These are phyloP conservation scores for Pherbina coryleti DNA, from an alignment of 2,888 invertebrate species.

Conservation along the genomic window DNA sequence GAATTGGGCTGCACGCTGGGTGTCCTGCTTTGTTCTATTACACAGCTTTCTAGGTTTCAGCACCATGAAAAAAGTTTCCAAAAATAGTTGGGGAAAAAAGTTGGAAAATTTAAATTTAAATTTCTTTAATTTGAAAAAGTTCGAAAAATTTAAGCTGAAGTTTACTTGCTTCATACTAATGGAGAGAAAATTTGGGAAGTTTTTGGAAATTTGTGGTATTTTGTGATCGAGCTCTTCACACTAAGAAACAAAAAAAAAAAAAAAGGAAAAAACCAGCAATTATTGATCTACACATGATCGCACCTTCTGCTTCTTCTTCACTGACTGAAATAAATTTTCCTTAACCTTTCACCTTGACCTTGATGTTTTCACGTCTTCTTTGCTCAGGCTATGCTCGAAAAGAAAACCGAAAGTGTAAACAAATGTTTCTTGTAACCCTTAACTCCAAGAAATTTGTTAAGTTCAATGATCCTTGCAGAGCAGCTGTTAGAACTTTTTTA, in stretches of 20 bases:
- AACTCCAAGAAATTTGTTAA: constrained; percentile 15
- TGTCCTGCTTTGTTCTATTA: neutral
- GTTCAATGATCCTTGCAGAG: constrained; percentile 27
- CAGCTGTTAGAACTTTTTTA: constrained; percentile 18
- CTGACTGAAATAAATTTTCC: no score
- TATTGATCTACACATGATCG: no score
- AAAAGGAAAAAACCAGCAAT: no score
- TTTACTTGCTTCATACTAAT: no score
- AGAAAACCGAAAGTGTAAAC: neutral
- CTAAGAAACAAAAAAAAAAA: no score
- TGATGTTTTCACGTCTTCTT: neutral
- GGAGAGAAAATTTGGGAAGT: no score
- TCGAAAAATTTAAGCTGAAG: no score
- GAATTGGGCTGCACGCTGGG: neutral
- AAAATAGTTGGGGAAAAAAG: neutral
- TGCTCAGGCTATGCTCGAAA: neutral
- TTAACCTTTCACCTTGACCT: neutral
- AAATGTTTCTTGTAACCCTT: neutral
- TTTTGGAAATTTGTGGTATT: no score
- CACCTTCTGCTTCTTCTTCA: no score
- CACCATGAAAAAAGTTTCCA: neutral
- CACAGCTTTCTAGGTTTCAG: neutral
- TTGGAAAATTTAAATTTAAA: no score
- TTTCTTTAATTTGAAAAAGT: no score
- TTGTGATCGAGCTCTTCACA: no score